A percentile compares a stretch with the other conserved stretches of the same genome.
Evolutionary conservation across 2,888 invertebrate species (phyloP).

Genomic region (Cheilosia vulpina): DNA sequence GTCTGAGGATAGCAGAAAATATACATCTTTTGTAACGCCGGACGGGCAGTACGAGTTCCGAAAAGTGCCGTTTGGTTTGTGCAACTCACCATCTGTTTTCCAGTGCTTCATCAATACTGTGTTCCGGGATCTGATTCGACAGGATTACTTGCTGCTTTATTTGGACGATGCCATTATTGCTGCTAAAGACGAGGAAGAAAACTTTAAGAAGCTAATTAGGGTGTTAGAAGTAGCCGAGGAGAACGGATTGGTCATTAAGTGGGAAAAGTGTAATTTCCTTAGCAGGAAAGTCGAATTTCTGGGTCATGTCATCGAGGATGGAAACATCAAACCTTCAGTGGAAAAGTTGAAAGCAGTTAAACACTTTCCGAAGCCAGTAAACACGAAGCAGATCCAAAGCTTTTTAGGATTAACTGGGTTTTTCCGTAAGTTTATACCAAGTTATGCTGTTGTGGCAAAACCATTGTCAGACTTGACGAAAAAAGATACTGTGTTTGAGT

Average conservation of each 20-base stretch:
- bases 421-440: constrained; percentile 1
- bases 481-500: constrained; percentile 3
- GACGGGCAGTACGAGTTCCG: constrained; percentile 81
- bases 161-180: constrained; percentile 78
- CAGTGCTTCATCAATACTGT: background rate
- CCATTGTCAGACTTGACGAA: background rate
- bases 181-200: background rate
- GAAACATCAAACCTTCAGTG: constrained; percentile 73
- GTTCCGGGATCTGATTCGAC: background rate
- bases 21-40: constrained; percentile 81
- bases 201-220: too few species aligned
- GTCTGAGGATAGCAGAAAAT: constrained; percentile 63
- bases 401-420: constrained; percentile 4
- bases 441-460: background rate
- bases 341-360: constrained; percentile 76
- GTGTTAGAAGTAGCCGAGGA: too few species aligned
- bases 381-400: constrained; percentile 11
- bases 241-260: too few species aligned
- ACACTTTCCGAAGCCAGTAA: constrained; percentile 76
- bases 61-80: constrained; percentile 80
- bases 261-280: constrained; percentile 12
- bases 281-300: constrained; percentile 74
- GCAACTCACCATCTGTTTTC: too few species aligned
- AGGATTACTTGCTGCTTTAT: constrained; percentile 56
- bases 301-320: constrained; percentile 67